A percentile compares a stretch with the other conserved stretches of the same genome.
These are phyloP conservation scores for Gymnobelideus leadbeateri DNA, from an alignment of 2,113 vertebrate genomes.

Conservation along the genomic window DNA sequence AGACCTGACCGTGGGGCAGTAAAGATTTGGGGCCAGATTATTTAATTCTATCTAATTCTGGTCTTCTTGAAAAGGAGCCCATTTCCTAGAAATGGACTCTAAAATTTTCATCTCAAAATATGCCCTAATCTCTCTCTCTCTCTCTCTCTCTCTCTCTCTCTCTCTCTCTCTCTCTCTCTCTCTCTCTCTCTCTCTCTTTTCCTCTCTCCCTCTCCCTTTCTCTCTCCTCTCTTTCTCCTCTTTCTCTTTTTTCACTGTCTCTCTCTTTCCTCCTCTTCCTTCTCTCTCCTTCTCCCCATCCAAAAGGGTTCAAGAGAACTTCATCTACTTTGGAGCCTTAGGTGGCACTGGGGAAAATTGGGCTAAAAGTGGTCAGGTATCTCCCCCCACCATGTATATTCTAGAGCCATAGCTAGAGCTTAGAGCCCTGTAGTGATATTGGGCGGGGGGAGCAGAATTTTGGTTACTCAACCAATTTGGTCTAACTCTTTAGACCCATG, in stretches of 20 bases:
- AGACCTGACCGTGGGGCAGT: not conserved
- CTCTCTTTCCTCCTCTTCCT: conserved; percentile 23
- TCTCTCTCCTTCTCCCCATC: not conserved
- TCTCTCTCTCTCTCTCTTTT: no score
- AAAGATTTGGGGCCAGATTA: not conserved
- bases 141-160: not conserved
- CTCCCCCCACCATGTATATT: not conserved
- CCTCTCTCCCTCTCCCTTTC: no score
- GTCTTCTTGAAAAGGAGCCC: not conserved
- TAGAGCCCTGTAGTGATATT: not conserved
- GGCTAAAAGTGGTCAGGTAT: not conserved
- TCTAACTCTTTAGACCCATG: not conserved
- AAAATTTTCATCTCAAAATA: not conserved
- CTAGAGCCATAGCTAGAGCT: conserved; percentile 8
- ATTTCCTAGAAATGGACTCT: not conserved
- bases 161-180: no score
- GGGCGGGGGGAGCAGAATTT: not conserved
- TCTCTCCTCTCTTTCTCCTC: no score
- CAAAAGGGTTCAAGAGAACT: not conserved
- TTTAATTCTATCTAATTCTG: not conserved
- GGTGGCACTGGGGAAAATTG: not conserved
- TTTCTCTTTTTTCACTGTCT: conserved; percentile 18
- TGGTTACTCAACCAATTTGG: not conserved
- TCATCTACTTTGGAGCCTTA: not conserved
- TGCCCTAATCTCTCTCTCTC: not conserved